These are phyloP conservation scores for Apogon talboti DNA, from an alignment of 2,797 vertebrate genomes.

Conservation along the genomic window DNA sequence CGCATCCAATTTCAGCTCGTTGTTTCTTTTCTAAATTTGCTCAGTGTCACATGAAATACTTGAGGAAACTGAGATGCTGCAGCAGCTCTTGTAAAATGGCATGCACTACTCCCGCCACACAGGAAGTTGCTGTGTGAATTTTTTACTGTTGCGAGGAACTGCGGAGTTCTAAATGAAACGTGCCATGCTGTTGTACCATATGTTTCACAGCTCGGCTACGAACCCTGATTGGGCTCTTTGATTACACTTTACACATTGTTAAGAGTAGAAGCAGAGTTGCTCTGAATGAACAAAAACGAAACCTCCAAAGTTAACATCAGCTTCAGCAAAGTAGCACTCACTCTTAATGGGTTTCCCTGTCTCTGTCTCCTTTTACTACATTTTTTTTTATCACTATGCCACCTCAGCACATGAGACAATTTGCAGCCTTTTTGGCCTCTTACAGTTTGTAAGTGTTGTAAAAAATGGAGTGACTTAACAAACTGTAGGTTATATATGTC, in stretches of 20 bases:
- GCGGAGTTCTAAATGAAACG: slow-evolving; percentile 45
- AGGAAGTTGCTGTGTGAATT: slow-evolving; percentile 53
- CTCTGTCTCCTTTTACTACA: background rate
- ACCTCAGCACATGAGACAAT: background rate
- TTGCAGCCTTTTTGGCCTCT: background rate
- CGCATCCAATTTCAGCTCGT: background rate
- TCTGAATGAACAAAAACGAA: slow-evolving; percentile 15
- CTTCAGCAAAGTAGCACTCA: background rate
- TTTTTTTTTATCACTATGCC: slow-evolving; percentile 1
- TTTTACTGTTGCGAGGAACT: slow-evolving; percentile 41
- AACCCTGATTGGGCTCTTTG: slow-evolving; percentile 69
- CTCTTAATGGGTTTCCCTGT: background rate
- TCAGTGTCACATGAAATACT: slow-evolving; percentile 48
- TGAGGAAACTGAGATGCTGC: slow-evolving; percentile 41
- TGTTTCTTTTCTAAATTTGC: slow-evolving; percentile 40
- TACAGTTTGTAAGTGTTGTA: background rate
- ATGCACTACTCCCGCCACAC: slow-evolving; percentile 28
- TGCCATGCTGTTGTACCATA: slow-evolving; percentile 71
- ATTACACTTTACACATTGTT: slow-evolving; percentile 77
- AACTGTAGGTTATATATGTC: no score
- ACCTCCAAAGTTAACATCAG: slow-evolving; percentile 10
- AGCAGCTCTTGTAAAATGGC: slow-evolving; percentile 55
- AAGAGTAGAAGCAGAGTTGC: slow-evolving; percentile 44
- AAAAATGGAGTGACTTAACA: background rate
- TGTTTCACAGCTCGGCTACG: slow-evolving; percentile 72